A percentile compares a stretch with the other conserved stretches of the same genome.
These are phyloP conservation scores for Probaryconus sp. DNA, from an alignment of 1,140 invertebrate species.

Conservation along the genomic window DNA sequence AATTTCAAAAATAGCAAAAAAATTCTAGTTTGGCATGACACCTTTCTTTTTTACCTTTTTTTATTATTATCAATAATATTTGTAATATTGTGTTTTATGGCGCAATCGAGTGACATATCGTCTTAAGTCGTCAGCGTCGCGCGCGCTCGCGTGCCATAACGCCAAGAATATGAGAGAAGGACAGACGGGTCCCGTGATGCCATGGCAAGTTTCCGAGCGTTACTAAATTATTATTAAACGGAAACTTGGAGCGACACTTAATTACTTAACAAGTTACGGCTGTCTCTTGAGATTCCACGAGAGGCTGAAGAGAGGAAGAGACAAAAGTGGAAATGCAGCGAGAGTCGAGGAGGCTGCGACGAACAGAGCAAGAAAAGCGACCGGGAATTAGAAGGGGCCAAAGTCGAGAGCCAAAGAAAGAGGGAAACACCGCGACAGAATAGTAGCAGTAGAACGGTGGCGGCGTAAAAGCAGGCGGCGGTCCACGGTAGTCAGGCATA, in stretches of 20 bases:
- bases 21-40: too few relatives aligned
- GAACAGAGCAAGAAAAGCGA: conserved; percentile 34
- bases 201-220: conserved; percentile 60
- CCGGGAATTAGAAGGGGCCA: conserved; percentile 27
- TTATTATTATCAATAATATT: too few relatives aligned
- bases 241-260: conserved; percentile 72
- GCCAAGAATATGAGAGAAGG: conserved; percentile 54
- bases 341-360: conserved; percentile 19
- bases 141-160: conserved; percentile 38
- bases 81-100: too few relatives aligned
- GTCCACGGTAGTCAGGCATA: conserved; percentile 52
- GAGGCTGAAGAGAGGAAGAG: conserved; percentile 43
- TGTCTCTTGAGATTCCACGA: conserved; percentile 60
- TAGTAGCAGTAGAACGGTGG: too few relatives aligned
- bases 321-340: conserved; percentile 46
- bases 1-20: too few relatives aligned
- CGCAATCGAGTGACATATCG: too few relatives aligned
- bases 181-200: conserved; percentile 59
- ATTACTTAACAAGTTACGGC: conserved; percentile 74
- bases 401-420: conserved; percentile 20
- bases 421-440: too few relatives aligned
- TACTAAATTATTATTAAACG: conserved; percentile 75
- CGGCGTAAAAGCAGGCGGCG: too few relatives aligned
- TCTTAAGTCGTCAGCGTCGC: conserved; percentile 21
- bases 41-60: too few relatives aligned